phyloP scores from a whole-genome alignment of 2,797 vertebrate genomes.

The Squalus acanthias region DNA sequence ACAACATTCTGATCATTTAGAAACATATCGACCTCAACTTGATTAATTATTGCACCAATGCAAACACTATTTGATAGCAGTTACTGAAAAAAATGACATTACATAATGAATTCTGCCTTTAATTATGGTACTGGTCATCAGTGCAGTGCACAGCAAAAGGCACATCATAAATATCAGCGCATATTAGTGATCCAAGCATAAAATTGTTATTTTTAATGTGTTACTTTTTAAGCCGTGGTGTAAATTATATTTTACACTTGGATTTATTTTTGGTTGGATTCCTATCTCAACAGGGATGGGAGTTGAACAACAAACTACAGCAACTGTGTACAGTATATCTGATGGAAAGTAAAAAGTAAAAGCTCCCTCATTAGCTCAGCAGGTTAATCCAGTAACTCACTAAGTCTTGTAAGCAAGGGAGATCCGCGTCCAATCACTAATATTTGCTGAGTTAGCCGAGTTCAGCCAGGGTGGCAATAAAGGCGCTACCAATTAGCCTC shows the following conservation, averaged over 20 bases:
- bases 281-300: not conserved
- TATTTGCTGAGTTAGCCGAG: not conserved
- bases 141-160: not conserved
- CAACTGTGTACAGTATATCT: not conserved
- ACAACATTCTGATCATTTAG: not conserved
- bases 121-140: not conserved
- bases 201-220: not conserved
- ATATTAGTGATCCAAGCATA: not conserved
- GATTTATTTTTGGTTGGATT: not conserved
- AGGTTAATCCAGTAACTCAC: not conserved
- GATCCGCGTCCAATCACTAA: not conserved
- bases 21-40: not conserved
- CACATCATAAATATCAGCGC: not conserved
- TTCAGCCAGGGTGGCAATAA: not conserved
- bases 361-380: not conserved
- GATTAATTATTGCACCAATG: not conserved
- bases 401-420: not conserved
- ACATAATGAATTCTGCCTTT: not conserved
- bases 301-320: not conserved
- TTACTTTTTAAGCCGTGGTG: not conserved
- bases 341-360: not conserved
- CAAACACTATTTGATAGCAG: not conserved
- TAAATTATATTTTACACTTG: conserved; percentile 10
- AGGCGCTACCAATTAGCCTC: not conserved
- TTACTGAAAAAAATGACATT: not conserved